Evolutionary conservation across 2,113 vertebrate genomes (phyloP).

Genomic region (Hippocampus mohnikei): DNA sequence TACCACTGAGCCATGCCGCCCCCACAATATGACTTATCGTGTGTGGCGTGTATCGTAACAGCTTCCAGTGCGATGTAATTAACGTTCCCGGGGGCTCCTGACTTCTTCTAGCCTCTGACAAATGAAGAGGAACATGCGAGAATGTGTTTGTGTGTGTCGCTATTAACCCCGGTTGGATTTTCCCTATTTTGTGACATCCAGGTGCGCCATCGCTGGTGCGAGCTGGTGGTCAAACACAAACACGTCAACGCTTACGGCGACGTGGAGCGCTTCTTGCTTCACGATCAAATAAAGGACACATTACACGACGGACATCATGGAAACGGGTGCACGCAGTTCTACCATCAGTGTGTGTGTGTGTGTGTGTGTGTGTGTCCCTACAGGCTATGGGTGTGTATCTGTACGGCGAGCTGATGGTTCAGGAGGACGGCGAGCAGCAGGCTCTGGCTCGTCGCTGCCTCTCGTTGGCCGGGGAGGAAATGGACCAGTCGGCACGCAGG

Average conservation of each 20-base stretch:
- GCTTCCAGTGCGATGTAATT: no score
- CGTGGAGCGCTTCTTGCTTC: constrained; percentile 82
- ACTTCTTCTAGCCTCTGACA: no score
- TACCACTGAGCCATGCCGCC: no score
- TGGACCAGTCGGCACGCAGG: constrained; percentile 81
- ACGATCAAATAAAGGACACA: constrained; percentile 79
- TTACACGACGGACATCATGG: no score
- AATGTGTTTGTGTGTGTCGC: no score
- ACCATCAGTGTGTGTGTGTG: neutral
- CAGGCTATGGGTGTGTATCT: constrained; percentile 98
- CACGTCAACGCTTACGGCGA: constrained; percentile 74
- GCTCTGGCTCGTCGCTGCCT: constrained; percentile 83
- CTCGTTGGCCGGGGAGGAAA: constrained; percentile 75
- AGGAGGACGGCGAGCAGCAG: constrained; percentile 85
- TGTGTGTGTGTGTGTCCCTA: constrained; percentile 19
- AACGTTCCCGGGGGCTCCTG: no score
- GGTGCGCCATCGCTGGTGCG: constrained; percentile 96
- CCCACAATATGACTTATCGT: no score
- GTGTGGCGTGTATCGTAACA: no score
- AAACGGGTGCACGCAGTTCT: neutral
- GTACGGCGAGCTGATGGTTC: constrained; percentile 94
- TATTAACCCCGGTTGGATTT: neutral
- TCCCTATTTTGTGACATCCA: constrained; percentile 39
- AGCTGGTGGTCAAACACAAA: constrained; percentile 86
- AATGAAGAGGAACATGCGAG: no score